These are phyloP conservation scores for Suricata suricatta DNA, from an alignment of 2,113 vertebrate species.

Conservation along the genomic window DNA sequence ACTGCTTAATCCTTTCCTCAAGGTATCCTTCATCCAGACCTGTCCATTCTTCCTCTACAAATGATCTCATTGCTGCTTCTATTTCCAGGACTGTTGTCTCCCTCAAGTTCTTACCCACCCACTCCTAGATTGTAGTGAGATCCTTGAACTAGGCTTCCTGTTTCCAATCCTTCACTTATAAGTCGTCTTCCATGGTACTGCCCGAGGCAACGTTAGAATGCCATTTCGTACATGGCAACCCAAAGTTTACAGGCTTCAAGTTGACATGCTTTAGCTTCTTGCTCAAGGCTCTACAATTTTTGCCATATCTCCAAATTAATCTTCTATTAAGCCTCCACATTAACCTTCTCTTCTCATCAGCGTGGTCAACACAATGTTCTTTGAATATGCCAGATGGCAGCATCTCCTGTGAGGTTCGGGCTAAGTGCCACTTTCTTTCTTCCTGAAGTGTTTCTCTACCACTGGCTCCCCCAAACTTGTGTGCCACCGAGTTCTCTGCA, in stretches of 20 bases:
- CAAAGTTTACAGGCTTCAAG: background rate
- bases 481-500: background rate
- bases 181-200: background rate
- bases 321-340: background rate
- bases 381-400: background rate
- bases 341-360: background rate
- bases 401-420: background rate
- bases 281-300: background rate
- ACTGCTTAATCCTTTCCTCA: background rate
- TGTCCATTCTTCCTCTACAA: background rate
- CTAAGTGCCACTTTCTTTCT: background rate
- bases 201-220: background rate
- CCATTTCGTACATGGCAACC: too few species aligned
- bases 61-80: background rate
- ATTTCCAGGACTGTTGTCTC: background rate
- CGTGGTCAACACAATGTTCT: background rate
- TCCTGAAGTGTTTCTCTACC: background rate
- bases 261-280: background rate
- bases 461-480: background rate
- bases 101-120: background rate
- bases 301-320: background rate
- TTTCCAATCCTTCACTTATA: background rate
- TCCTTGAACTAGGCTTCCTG: background rate
- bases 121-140: background rate
- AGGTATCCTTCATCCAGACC: background rate